phyloP scores from a whole-genome alignment of 2,113 vertebrate species.

The Xenopus borealis region DNA sequence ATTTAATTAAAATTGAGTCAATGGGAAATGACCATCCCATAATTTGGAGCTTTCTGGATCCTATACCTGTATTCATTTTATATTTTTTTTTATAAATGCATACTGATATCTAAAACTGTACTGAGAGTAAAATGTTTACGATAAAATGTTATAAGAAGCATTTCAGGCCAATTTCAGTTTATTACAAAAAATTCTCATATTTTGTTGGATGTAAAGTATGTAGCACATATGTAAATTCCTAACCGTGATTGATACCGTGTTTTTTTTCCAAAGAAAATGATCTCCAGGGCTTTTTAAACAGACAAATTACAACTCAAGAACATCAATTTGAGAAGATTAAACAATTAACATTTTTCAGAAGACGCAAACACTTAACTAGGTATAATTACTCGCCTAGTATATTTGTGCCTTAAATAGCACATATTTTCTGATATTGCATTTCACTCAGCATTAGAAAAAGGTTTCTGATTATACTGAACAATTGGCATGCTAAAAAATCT shows the following conservation, averaged over 20 bases:
- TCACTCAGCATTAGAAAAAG: constrained; percentile 17
- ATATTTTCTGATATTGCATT: constrained; percentile 31
- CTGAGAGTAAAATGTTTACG: too few relatives aligned
- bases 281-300: constrained; percentile 43
- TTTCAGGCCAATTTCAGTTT: too few relatives aligned
- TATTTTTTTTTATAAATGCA: too few relatives aligned
- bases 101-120: too few relatives aligned
- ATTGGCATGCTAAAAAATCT: constrained; percentile 14
- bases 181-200: too few relatives aligned
- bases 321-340: constrained; percentile 47
- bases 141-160: too few relatives aligned
- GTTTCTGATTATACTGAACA: not conserved
- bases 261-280: constrained; percentile 39
- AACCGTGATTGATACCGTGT: constrained; percentile 34
- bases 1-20: too few relatives aligned
- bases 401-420: constrained; percentile 39
- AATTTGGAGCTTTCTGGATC: too few relatives aligned
- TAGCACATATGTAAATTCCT: constrained; percentile 21
- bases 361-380: constrained; percentile 47
- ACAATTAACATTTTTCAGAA: constrained; percentile 46
- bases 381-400: constrained; percentile 41
- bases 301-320: constrained; percentile 46
- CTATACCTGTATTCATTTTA: too few relatives aligned
- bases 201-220: constrained; percentile 15
- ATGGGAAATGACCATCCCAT: too few relatives aligned